Evolutionary conservation across 1,140 invertebrate genomes (phyloP).

Genomic region (Diabrotica virgifera): DNA sequence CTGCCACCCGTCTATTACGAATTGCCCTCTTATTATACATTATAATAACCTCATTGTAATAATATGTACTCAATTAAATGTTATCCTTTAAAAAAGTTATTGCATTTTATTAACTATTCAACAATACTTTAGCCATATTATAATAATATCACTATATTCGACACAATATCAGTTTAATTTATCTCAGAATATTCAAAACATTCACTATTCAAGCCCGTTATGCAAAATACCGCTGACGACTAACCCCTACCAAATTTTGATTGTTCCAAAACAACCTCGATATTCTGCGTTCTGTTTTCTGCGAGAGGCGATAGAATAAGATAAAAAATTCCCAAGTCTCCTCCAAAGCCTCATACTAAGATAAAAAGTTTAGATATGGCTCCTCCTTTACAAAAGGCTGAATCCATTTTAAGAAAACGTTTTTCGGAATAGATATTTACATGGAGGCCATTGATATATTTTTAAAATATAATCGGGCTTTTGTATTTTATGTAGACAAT

Average conservation of each 20-base stretch:
- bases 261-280: not conserved
- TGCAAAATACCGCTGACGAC: not conserved
- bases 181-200: no score
- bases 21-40: no score
- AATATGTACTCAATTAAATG: no score
- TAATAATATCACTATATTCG: no score
- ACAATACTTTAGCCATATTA: no score
- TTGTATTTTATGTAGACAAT: no score
- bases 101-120: no score
- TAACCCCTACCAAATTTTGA: constrained; percentile 1
- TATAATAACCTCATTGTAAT: no score
- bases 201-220: not conserved
- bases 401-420: constrained; percentile 3
- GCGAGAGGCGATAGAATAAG: not conserved
- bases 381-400: not conserved
- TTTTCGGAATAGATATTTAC: not conserved
- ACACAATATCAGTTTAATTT: no score
- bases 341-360: not conserved
- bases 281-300: not conserved
- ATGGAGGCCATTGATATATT: not conserved
- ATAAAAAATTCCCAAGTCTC: constrained; percentile 1
- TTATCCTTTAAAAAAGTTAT: no score
- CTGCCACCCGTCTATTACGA: no score
- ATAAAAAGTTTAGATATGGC: constrained; percentile 1
- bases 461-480: no score